These are phyloP conservation scores for Clunio marinus DNA, from an alignment of 2,888 invertebrate species.

Conservation along the genomic window DNA sequence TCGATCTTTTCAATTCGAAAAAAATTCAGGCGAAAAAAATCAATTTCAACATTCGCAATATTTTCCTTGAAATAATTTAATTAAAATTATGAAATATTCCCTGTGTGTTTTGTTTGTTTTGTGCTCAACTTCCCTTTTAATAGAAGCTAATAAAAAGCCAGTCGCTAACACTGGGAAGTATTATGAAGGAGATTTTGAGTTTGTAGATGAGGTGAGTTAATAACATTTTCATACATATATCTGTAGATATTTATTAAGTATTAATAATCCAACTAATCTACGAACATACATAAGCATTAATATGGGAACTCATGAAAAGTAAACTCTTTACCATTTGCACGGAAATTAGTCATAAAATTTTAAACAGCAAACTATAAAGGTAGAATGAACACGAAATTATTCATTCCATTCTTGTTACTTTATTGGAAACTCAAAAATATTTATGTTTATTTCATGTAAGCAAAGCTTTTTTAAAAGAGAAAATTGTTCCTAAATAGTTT, in stretches of 20 bases:
- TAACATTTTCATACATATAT: too few relatives aligned
- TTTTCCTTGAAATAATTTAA: slow-evolving; percentile 2
- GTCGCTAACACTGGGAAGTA: slow-evolving; percentile 48
- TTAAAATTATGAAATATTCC: slow-evolving; percentile 20
- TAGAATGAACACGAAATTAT: too few relatives aligned
- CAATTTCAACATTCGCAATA: background rate
- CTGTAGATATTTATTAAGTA: too few relatives aligned
- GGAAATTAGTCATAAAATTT: too few relatives aligned
- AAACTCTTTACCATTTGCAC: too few relatives aligned
- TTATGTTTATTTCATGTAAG: background rate
- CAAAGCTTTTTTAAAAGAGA: too few relatives aligned
- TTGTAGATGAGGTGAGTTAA: slow-evolving; percentile 67
- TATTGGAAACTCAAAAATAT: background rate
- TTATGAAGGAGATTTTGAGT: slow-evolving; percentile 73
- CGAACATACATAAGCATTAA: too few relatives aligned
- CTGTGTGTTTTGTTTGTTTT: slow-evolving; percentile 27
- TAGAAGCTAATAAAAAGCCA: slow-evolving; percentile 56
- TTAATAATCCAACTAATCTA: too few relatives aligned
- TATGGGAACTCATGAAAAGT: too few relatives aligned
- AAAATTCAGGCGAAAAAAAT: background rate
- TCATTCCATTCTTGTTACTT: background rate
- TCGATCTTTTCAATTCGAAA: too few relatives aligned
- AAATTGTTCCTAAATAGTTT: too few relatives aligned
- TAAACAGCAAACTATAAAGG: too few relatives aligned
- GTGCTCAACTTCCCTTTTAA: slow-evolving; percentile 44